Base-by-base conservation (phyloP, 2,888 invertebrate species). In the Punctoribates punctum region DNA sequence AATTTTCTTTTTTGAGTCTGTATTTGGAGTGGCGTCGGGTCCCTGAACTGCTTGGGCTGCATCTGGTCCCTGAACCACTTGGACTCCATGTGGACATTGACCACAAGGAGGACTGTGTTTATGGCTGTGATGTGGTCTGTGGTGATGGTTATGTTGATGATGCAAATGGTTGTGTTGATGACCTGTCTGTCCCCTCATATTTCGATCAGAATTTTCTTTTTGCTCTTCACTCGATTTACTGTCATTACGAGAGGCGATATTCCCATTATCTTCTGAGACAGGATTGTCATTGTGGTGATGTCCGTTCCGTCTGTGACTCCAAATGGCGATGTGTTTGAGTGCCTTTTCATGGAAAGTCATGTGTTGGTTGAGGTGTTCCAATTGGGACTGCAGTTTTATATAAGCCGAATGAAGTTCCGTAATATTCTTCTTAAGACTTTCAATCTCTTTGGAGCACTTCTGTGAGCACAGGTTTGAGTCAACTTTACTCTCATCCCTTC, bases 321-420 rank as follows among this genome's bases (percentile, higher is more conserved):
- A 38, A 60, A 62, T 17, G 25, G 62, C 75, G 13, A 75, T 75
- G 46, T 75, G 60, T 75, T 65, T 75, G 15, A 75, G 48, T 1
- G 75, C 75, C 25, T 65, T 57, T 27, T 75, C 65, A 46, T 75
- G 75, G 20, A 75, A 60, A 9, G 65, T 38, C 38, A 75, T 29
- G 65, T 75, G 75, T 29, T 62, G 42, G 25, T 38, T 75, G n/a
- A 75, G 25, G 17, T 75, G 75, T 6, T 11, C 27, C 8, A 75
- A 42, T 38, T 75, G 42, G 9, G 57, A 23, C 20, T 42, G 62
- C 0, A 75, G 65, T 48, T 11, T n/a, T 1, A 46, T 15, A 20
- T 34, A 75, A 0, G 75, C 75, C 62, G 38, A 23, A 29, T 29
- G 25, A 17, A 75, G 65, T 9, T 65, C 62, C 0, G 75, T 62